Evolutionary conservation across 2,888 invertebrate genomes (phyloP).

Genomic region (Laspeyria flexula): DNA sequence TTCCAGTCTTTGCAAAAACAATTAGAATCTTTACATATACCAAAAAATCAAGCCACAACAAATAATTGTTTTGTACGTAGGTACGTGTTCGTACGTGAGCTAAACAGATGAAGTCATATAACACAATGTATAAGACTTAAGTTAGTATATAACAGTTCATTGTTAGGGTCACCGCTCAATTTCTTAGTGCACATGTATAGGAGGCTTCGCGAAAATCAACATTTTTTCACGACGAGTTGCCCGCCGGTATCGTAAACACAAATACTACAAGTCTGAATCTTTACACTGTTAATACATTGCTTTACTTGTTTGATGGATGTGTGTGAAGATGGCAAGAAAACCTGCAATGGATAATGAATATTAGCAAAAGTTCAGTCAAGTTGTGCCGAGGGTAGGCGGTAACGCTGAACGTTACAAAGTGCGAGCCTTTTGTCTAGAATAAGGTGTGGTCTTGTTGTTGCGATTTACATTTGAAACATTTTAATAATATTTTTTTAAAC

Average conservation of each 20-base stretch:
- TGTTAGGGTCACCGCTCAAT: conserved; percentile 53
- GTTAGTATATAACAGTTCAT: conserved; percentile 36
- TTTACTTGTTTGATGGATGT: conserved; percentile 6
- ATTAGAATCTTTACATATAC: no score
- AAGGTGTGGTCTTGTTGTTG: conserved; percentile 54
- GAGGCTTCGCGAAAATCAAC: conserved; percentile 72
- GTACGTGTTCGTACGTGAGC: no score
- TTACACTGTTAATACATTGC: conserved; percentile 45
- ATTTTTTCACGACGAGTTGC: conserved; percentile 70
- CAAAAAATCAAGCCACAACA: no score
- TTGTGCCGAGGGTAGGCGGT: conserved; percentile 61
- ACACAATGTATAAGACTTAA: no score
- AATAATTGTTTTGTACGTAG: no score
- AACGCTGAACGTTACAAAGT: conserved; percentile 84
- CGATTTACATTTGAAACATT: conserved; percentile 25
- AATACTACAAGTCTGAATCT: conserved; percentile 54
- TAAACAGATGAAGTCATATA: no score
- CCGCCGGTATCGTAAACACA: conserved; percentile 49
- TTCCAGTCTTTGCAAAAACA: no score
- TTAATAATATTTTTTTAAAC: no score
- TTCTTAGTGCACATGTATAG: conserved; percentile 71
- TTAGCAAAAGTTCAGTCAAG: conserved; percentile 37
- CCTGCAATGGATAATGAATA: conserved; percentile 54
- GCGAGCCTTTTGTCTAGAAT: conserved; percentile 83
- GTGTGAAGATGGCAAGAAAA: not conserved